Evolutionary conservation across 2,888 invertebrate species (phyloP), one percentile per base, ranked within the genome.

Genomic region (Athalia rosae): DNA sequence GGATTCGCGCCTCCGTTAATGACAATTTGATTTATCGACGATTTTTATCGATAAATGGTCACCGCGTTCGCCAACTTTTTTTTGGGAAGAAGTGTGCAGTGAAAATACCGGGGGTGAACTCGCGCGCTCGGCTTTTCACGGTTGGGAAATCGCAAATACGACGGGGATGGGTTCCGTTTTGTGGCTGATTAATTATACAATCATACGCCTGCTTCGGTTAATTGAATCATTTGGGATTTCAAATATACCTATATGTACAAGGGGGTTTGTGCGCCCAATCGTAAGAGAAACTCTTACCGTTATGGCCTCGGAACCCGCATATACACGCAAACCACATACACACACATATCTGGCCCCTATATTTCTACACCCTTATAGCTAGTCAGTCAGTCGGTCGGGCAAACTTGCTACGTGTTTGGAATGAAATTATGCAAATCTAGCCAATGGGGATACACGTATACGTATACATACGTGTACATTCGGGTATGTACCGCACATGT

Each of bases 341-440:
- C 53, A 28, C 8, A 53, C 11, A 53, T 53, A 53, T 8, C 9
- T 7, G 50, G 7, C 47, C 64, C 11, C 64, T 13, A 13, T 8
- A 45, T 47, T 58, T 4, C 58, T 13, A 1, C 58, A 4, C 8
- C 58, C 58, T 4, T 11, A n/a, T 7, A 4, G 45, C 64, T 64
- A 64, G 64, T 53, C 13, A 15, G 67, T 67, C 53, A 53, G 28
- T 28, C 28, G 28, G 28, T 28, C 28, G 67, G 59, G 67, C n/a
- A 67, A 67, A 67, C 67, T 67, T 67, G 56, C 71, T 71, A 71
- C 71, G 71, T 45, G 58, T 71, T 71, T 71, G 56, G 56, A 43
- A 71, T 71, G 50, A 58, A 71, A 71, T 71, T 56, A 71, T 71
- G 56, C 58, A 71, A 56, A 58, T 71, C n/a, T 50, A 15, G 28